These are phyloP conservation scores for Sander lucioperca DNA, from an alignment of 2,113 vertebrate genomes.

Conservation along the genomic window DNA sequence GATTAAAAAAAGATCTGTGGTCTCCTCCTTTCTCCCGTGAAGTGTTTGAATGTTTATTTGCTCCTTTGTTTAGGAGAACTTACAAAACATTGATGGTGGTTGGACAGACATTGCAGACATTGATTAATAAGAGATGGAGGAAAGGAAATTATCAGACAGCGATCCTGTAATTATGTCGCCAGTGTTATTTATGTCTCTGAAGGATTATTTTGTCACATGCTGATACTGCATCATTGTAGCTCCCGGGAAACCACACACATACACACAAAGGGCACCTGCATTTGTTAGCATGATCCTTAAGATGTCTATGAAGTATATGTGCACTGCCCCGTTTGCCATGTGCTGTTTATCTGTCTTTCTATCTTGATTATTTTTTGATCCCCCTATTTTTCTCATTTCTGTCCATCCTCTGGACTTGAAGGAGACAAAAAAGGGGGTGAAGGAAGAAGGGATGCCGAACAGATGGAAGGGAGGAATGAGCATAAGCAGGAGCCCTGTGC, in stretches of 20 bases:
- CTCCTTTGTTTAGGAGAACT: background rate
- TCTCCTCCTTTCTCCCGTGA: background rate
- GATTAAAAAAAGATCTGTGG: background rate
- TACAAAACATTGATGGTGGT: background rate
- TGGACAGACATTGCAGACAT: conserved; percentile 7
- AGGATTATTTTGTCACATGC: conserved; percentile 34
- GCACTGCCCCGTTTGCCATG: background rate
- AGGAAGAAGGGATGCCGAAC: background rate
- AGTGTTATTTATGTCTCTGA: conserved; percentile 44
- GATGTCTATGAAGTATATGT: background rate
- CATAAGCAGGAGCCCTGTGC: conserved; percentile 12
- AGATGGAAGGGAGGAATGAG: conserved; percentile 10
- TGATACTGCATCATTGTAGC: conserved; percentile 26
- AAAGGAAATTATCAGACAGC: conserved; percentile 18
- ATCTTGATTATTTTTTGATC: background rate
- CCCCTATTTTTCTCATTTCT: background rate
- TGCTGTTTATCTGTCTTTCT: background rate
- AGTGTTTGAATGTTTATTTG: conserved; percentile 12
- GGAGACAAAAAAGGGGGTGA: background rate
- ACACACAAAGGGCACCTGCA: conserved; percentile 1
- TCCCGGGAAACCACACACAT: conserved; percentile 13
- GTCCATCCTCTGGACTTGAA: conserved; percentile 3
- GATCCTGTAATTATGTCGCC: conserved; percentile 28
- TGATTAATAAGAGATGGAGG: conserved; percentile 31
- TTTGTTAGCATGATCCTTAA: conserved; percentile 10